Conservation (phyloP, 1,140 invertebrate genomes). For the Ceratoteleas bidentatus region DNA sequence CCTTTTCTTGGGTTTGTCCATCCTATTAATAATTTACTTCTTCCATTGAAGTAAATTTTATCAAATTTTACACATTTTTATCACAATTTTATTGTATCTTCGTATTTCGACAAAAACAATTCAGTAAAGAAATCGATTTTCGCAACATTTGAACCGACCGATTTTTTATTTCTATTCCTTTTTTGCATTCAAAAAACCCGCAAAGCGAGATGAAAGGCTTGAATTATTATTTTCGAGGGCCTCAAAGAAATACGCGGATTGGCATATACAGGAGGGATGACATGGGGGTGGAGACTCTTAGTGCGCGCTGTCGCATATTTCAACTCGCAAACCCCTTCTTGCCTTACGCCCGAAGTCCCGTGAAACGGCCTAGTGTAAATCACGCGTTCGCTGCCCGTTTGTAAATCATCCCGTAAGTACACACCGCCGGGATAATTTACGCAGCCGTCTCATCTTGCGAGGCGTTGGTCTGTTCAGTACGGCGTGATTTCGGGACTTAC, state of each 20-base stretch:
- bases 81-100: no score
- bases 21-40: no score
- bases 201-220: conserved; percentile 22
- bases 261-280: conserved; percentile 67
- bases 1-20: no score
- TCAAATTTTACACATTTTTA: no score
- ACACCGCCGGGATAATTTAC: conserved; percentile 79
- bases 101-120: no score
- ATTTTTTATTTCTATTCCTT: background rate
- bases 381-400: conserved; percentile 77
- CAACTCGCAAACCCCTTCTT: conserved; percentile 73
- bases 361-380: conserved; percentile 75
- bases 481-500: conserved; percentile 37
- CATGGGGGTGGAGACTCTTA: conserved; percentile 59
- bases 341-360: conserved; percentile 68
- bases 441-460: conserved; percentile 73
- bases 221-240: conserved; percentile 46
- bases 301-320: conserved; percentile 77
- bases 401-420: conserved; percentile 80
- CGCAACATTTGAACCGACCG: background rate
- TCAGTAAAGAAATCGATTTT: no score
- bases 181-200: no score
- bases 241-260: conserved; percentile 49
- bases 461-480: conserved; percentile 63
- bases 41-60: no score